A percentile compares a stretch with the other conserved stretches of the same genome.
Evolutionary conservation across 2,888 invertebrate species (phyloP).

Genomic region (Xylota sylvarum): DNA sequence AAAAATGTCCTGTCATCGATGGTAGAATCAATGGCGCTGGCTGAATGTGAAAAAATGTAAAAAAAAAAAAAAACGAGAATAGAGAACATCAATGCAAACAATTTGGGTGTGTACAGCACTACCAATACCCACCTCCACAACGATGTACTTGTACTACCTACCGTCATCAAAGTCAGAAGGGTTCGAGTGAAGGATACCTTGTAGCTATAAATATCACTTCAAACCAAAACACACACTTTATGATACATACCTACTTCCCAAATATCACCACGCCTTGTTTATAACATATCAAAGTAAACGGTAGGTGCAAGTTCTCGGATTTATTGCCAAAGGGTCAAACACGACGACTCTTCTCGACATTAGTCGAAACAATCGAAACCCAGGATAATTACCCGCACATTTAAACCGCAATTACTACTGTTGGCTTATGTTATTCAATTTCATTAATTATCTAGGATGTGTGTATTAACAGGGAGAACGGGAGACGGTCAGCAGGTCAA

Average conservation of each 20-base stretch:
- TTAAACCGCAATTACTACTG: slow-evolving; percentile 72
- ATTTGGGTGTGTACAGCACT: neutral
- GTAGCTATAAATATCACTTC: slow-evolving; percentile 36
- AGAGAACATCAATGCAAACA: neutral
- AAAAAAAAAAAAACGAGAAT: neutral
- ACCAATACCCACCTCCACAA: too few relatives aligned
- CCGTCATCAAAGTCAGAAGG: slow-evolving; percentile 31
- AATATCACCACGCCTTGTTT: slow-evolving; percentile 40
- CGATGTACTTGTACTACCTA: neutral
- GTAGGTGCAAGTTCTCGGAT: slow-evolving; percentile 58
- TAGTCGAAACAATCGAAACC: slow-evolving; percentile 56
- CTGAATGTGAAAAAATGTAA: slow-evolving; percentile 2
- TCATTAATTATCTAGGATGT: slow-evolving; percentile 74
- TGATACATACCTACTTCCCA: slow-evolving; percentile 18
- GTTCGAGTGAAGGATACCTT: slow-evolving; percentile 21
- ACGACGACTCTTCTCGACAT: slow-evolving; percentile 31
- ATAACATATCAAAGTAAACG: slow-evolving; percentile 22
- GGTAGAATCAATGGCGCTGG: neutral
- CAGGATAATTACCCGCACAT: slow-evolving; percentile 73
- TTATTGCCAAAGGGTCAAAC: slow-evolving; percentile 66
- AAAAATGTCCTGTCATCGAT: neutral
- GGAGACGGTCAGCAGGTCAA: slow-evolving; percentile 42
- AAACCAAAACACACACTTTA: slow-evolving; percentile 21
- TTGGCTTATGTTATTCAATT: slow-evolving; percentile 74
- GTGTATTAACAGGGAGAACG: slow-evolving; percentile 51